Evolutionary conservation across 2,113 vertebrate genomes (phyloP).

Genomic region (Carettochelys insculpta): DNA sequence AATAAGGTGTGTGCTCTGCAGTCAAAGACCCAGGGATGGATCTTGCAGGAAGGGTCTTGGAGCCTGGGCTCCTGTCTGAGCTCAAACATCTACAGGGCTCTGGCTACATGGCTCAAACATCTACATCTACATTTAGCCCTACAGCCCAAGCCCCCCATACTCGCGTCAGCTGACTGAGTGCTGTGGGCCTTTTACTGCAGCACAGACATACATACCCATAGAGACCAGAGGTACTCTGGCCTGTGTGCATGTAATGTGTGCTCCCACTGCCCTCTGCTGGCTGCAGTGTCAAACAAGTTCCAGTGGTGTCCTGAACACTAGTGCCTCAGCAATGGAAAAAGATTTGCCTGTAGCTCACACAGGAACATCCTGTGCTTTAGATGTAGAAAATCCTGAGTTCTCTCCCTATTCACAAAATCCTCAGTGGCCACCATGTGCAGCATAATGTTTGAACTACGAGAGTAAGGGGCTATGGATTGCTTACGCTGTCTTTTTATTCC

Average conservation of each 20-base stretch:
- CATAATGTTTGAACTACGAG: background rate
- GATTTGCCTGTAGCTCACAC: background rate
- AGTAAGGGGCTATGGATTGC: background rate
- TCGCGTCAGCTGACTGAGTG: background rate
- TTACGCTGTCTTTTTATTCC: background rate
- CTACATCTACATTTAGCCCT: background rate
- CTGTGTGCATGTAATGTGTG: rapidly evolving
- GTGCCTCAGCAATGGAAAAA: background rate
- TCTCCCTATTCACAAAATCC: background rate
- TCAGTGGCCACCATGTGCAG: background rate
- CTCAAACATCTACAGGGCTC: background rate
- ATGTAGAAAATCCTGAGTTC: background rate
- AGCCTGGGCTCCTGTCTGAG: background rate
- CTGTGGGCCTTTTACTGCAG: background rate
- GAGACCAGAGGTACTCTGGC: background rate
- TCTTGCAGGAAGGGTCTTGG: background rate
- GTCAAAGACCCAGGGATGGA: background rate
- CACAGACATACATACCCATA: background rate
- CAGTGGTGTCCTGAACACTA: background rate
- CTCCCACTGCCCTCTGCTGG: background rate
- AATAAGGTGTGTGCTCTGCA: background rate
- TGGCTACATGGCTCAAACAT: background rate
- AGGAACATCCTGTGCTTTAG: background rate
- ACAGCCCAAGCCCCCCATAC: background rate
- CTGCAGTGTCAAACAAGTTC: background rate